Evolutionary conservation across 1,140 invertebrate species (phyloP), one percentile per base, ranked within the genome.

Genomic region (Drosophila rufa): DNA sequence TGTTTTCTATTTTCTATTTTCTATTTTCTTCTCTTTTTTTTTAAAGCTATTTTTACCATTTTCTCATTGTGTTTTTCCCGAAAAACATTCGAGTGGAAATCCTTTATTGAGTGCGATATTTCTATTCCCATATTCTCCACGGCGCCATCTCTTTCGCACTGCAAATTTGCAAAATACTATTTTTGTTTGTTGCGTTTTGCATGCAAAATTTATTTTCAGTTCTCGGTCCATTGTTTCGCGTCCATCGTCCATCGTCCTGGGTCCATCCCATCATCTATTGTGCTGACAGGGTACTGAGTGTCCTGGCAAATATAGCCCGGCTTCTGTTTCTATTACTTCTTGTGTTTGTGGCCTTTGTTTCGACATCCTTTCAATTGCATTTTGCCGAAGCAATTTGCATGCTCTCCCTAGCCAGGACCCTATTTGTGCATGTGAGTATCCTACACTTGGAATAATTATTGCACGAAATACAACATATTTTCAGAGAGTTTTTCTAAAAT

Each of bases 1-100:
- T 27, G 27, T 67, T 43, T 33, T 55, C 36, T 53, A 33, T 9
- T 45, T 62, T 47, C 19, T 22, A 22, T 19, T n/a, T n/a, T n/a
- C 25, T 4, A 58, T 7, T 9, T 15, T 12, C 14, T 4, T 9
- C 12, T 12, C 14, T 7, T 1, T 15, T 30, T 30, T 19, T 40
- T 50, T 42, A 15, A 30, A 22, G 11, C n/a, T 14, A 33, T 48
- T 33, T 61, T 38, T 56, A 56, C 7, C 42, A 51, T 75, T 48
- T 80, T 46, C 27, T 27, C 45, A 40, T 67, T 60, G 48, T 50
- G 9, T 57, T 56, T 68, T 56, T 73, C 56, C 64, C 50, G 36
- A 55, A 80, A 75, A 87, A 86, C 83, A 82, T 80, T 87, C 79
- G 74, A 87, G 83, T 87, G 83, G 83, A 87, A 87, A 82, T 87